Base-by-base conservation (phyloP, 1,140 invertebrate genomes). In the Ladona fulva region DNA sequence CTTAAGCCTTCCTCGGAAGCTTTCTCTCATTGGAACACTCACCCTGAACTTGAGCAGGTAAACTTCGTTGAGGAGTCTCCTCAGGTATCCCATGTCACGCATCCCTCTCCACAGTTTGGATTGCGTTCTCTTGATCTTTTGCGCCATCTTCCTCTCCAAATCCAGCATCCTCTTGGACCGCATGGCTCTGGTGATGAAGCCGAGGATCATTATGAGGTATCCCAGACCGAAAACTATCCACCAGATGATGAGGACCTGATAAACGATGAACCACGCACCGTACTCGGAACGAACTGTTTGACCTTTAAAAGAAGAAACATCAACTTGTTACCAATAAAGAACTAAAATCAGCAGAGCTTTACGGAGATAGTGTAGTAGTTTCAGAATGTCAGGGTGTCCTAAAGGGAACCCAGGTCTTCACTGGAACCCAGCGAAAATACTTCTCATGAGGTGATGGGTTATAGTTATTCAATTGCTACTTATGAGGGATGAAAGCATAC, bases 191-290 rank as follows among this genome's bases (percentile, higher is more conserved):
- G 92, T 91, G 78, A 97, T 94, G 82, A 95, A 96, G 25, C 93
- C 93, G 79, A 97, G 89, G 74, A 97, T 92, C 95, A 97, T 97
- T 19, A 95, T 90, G 74, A 96, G 89, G 84, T 97, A 97, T 0
- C 95, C 95, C 78, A 97, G 86, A 0, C 95, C 95, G 81, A 96
- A 94, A 74, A 95, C 94, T 59, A 96, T 95, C 95, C 95, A 97
- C 16, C 85, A 73, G 22, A 92, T 88, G 11, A 93, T 88, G 78
- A 92, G 91, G 74, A 91, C 88, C 84, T 94, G 90, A 85, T 95
- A 95, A 0, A 91, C 81, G 37, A 88, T 76, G 22, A 24, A 76
- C 76, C 22, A 42, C 5, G 25, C 42, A 7, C 22, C 22, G 24
- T 25, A 42, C 24, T 42, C 16, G 19, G 19, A 5, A 19, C 14